phyloP scores from a whole-genome alignment of 2,797 vertebrate species.

The Pseudochaenichthys georgianus region DNA sequence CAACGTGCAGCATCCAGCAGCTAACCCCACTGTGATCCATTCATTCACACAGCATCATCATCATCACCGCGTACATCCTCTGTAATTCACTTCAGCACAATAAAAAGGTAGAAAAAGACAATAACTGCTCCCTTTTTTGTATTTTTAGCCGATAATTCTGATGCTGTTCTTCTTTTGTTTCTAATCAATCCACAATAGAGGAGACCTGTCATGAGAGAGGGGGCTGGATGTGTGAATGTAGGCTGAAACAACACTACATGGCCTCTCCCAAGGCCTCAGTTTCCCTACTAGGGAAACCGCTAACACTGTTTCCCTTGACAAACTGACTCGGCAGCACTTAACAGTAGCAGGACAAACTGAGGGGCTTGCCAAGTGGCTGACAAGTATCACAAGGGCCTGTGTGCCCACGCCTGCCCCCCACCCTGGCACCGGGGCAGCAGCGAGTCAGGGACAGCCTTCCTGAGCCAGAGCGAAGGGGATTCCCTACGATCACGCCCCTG shows the following conservation, averaged over 20 bases:
- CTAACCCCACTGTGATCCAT: constrained; percentile 69
- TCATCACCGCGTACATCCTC: constrained; percentile 45
- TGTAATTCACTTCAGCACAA: constrained; percentile 30
- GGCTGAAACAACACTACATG: constrained; percentile 62
- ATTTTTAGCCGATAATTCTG: constrained; percentile 16
- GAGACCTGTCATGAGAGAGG: constrained; percentile 24
- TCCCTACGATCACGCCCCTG: constrained; percentile 81
- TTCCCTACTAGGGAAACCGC: constrained; percentile 40
- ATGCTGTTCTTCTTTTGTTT: constrained; percentile 27
- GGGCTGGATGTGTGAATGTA: constrained; percentile 41
- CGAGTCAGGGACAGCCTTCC: constrained; percentile 74
- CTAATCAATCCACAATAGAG: constrained; percentile 24
- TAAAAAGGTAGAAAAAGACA: no score
- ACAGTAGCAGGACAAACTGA: constrained; percentile 78
- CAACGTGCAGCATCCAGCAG: constrained; percentile 75
- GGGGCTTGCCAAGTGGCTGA: constrained; percentile 83
- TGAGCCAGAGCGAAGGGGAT: constrained; percentile 81
- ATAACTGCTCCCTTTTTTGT: constrained; percentile 12
- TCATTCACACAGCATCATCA: constrained; percentile 68
- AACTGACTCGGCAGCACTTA: constrained; percentile 72
- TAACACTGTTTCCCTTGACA: constrained; percentile 77
- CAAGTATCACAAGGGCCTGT: constrained; percentile 78
- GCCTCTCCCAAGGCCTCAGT: constrained; percentile 61
- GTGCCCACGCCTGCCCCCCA: constrained; percentile 77
- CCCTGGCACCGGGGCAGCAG: constrained; percentile 81